These are phyloP conservation scores for Euproctis similis DNA, from an alignment of 2,888 invertebrate species.

Conservation along the genomic window DNA sequence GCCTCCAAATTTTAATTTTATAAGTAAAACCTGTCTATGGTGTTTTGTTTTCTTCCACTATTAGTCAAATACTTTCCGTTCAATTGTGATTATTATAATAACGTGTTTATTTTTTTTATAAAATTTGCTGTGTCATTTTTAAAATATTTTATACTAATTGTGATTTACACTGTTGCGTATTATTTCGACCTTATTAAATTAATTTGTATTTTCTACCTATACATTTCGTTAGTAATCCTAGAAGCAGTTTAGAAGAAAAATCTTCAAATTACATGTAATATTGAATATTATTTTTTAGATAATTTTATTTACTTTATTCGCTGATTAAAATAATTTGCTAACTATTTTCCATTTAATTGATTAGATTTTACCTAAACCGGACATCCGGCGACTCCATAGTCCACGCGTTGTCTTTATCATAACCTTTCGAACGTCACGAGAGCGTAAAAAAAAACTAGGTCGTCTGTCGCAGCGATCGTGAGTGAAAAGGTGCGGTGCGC, in stretches of 20 bases:
- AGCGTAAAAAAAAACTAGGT: too few relatives aligned
- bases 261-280: too few relatives aligned
- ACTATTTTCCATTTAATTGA: constrained; percentile 33
- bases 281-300: too few relatives aligned
- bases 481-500: too few relatives aligned
- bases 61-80: constrained; percentile 70
- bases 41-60: constrained; percentile 60
- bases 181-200: constrained; percentile 17
- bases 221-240: too few relatives aligned
- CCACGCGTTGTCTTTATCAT: constrained; percentile 65
- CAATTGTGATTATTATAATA: constrained; percentile 51
- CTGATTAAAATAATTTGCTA: too few relatives aligned
- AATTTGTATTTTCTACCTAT: constrained; percentile 17
- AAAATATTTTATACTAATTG: constrained; percentile 46
- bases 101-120: constrained; percentile 41
- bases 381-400: constrained; percentile 70
- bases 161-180: constrained; percentile 24
- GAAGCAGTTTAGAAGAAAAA: too few relatives aligned
- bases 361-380: constrained; percentile 50
- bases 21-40: constrained; percentile 50
- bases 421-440: constrained; percentile 42
- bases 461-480: too few relatives aligned
- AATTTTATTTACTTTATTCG: too few relatives aligned
- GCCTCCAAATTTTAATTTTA: constrained; percentile 16
- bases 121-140: constrained; percentile 60